Evolutionary conservation across 2,797 vertebrate genomes (phyloP).

Genomic region (Oreochromis grahami): DNA sequence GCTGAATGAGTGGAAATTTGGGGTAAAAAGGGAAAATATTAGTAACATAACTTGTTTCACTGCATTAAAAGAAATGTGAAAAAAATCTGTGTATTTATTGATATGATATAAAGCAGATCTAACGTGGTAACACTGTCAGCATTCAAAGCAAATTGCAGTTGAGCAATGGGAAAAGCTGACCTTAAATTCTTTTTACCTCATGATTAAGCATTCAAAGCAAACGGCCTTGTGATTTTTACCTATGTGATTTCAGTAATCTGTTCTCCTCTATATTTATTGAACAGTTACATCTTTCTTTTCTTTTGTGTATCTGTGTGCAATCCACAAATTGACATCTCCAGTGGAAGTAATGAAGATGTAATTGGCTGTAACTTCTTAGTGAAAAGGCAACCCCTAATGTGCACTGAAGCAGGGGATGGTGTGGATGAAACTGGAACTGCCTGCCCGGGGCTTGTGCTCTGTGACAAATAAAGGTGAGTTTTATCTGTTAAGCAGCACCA

Average conservation of each 20-base stretch:
- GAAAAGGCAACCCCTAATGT: constrained; percentile 15
- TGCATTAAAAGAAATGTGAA: neutral
- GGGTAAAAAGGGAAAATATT: neutral
- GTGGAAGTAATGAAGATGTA: constrained; percentile 25
- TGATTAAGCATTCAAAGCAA: neutral
- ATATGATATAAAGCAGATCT: neutral
- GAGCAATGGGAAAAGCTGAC: neutral
- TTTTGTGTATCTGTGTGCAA: neutral
- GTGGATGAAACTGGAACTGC: constrained; percentile 2
- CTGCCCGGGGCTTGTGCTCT: neutral
- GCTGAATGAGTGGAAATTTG: neutral
- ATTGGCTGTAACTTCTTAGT: constrained; percentile 8
- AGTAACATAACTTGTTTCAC: neutral
- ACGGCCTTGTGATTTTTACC: neutral
- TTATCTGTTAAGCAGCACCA: neutral
- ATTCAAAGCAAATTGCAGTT: neutral
- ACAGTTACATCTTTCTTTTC: neutral
- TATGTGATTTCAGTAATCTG: neutral
- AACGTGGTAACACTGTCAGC: neutral
- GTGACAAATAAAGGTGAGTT: constrained; percentile 10
- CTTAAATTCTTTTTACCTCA: neutral
- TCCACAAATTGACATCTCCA: neutral
- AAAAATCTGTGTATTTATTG: neutral
- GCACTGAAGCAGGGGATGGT: neutral
- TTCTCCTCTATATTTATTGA: constrained; percentile 1